Evolutionary conservation across 2,888 invertebrate species (phyloP).

Genomic region (Cephus pulcher): DNA sequence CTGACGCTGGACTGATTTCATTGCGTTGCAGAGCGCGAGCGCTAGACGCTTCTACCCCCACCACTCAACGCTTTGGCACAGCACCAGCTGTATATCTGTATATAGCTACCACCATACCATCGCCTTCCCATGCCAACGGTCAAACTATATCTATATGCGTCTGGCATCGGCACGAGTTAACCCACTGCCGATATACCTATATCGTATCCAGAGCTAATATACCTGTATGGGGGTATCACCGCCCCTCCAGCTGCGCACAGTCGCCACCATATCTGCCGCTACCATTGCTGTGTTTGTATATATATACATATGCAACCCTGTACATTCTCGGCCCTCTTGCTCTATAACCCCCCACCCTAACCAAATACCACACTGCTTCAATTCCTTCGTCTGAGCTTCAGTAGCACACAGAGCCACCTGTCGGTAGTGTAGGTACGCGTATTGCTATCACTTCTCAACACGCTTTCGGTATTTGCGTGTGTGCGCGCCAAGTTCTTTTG

Average conservation of each 20-base stretch:
- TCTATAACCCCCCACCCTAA: slow-evolving; percentile 9
- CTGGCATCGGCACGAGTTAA: background rate
- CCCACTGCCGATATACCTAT: background rate
- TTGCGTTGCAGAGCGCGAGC: slow-evolving; percentile 58
- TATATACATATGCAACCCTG: background rate
- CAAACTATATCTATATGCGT: too few species aligned
- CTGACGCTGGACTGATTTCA: slow-evolving; percentile 63
- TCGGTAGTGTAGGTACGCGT: too few species aligned
- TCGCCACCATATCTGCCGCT: slow-evolving; percentile 13
- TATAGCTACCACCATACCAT: too few species aligned
- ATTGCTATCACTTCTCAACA: too few species aligned
- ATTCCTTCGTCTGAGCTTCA: too few species aligned
- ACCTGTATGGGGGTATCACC: too few species aligned
- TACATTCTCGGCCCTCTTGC: slow-evolving; percentile 18
- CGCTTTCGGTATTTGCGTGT: background rate
- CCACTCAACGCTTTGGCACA: background rate
- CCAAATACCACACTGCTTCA: slow-evolving; percentile 3
- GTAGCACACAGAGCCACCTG: too few species aligned
- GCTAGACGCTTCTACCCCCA: slow-evolving; percentile 42
- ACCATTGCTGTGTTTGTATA: slow-evolving; percentile 20
- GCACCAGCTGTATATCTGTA: background rate
- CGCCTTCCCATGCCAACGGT: too few species aligned
- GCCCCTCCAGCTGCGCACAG: slow-evolving; percentile 13
- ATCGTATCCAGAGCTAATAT: too few species aligned
- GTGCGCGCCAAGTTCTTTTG: background rate